Evolutionary conservation across 2,797 vertebrate genomes (phyloP).

Genomic region (Falco cherrug): DNA sequence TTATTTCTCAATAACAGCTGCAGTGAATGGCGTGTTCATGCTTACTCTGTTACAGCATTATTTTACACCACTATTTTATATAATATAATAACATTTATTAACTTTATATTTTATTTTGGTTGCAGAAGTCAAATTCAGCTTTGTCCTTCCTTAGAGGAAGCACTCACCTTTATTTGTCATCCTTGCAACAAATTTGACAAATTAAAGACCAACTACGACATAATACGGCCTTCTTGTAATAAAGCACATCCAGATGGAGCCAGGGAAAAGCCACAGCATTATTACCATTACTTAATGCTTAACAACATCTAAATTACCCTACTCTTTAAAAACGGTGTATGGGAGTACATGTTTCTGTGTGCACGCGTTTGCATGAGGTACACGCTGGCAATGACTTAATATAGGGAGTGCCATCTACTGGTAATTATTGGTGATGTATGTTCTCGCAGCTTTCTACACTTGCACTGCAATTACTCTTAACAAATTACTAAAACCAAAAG

Average conservation of each 20-base stretch:
- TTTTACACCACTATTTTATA: not conserved
- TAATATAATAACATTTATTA: too few relatives aligned
- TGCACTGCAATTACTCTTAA: not conserved
- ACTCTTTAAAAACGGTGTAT: rapidly evolving
- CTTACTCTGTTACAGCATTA: not conserved
- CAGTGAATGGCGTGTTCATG: not conserved
- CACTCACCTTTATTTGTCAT: not conserved
- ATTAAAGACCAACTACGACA: rapidly evolving
- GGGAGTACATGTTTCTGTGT: rapidly evolving
- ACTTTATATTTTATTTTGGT: not conserved
- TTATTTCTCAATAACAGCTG: not conserved
- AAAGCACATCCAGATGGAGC: not conserved
- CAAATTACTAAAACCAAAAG: not conserved
- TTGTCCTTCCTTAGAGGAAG: not conserved
- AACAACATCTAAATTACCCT: not conserved
- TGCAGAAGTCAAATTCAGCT: not conserved
- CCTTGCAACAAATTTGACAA: not conserved
- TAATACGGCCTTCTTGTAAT: not conserved
- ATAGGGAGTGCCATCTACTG: not conserved
- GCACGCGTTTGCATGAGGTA: rapidly evolving
- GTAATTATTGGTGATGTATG: not conserved
- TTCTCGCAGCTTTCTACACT: rapidly evolving
- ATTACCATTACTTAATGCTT: not conserved
- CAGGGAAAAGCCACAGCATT: not conserved
- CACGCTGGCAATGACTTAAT: rapidly evolving